Conservation (phyloP, 2,797 vertebrate genomes). For the Hirundo rustica region DNA sequence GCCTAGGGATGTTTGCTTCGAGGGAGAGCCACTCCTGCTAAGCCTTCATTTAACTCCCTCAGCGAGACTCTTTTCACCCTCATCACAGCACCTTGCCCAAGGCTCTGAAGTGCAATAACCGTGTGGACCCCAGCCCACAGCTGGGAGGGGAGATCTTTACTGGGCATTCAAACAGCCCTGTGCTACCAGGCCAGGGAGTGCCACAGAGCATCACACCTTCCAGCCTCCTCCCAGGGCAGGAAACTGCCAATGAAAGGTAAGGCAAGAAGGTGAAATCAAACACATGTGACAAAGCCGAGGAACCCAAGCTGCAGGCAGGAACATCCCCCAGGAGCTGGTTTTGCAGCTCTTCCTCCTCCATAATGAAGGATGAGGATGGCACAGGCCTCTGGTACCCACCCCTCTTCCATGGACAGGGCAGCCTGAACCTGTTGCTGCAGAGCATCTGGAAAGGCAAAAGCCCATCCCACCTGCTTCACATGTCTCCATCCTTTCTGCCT, state of each 20-base stretch:
- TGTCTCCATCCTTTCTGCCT: not conserved
- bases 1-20: not conserved
- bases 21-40: not conserved
- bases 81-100: not conserved
- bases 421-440: not conserved
- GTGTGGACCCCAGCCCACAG: not conserved
- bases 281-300: accelerated
- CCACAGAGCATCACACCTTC: not conserved
- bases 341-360: not conserved
- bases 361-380: not conserved
- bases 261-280: not conserved
- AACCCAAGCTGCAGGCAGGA: not conserved
- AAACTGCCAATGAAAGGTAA: not conserved
- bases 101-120: not conserved
- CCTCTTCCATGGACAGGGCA: not conserved
- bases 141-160: not conserved
- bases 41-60: not conserved
- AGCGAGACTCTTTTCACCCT: not conserved
- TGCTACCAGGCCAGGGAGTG: accelerated
- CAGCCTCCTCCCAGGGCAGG: not conserved
- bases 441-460: not conserved
- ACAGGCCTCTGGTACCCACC: not conserved
- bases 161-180: not conserved
- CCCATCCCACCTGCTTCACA: accelerated
- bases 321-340: not conserved